A percentile compares a stretch with the other conserved stretches of the same genome.
These are phyloP conservation scores for Pyrgus malvae DNA, from an alignment of 2,888 invertebrate species.

Conservation along the genomic window DNA sequence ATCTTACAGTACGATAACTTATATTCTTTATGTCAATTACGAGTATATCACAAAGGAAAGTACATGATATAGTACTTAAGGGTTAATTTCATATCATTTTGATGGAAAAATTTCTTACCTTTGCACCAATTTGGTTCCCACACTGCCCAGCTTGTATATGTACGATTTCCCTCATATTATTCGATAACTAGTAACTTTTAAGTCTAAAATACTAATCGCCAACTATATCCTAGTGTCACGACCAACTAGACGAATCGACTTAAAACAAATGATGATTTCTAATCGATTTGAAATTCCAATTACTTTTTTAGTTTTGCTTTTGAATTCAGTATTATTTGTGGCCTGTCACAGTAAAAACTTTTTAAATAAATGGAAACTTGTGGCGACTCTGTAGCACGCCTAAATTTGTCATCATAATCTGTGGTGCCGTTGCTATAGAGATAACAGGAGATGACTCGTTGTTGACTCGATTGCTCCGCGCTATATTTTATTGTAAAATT, in stretches of 20 bases:
- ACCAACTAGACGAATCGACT: conserved; percentile 57
- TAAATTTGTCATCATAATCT: too few species aligned
- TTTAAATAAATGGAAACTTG: too few species aligned
- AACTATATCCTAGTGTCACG: conserved; percentile 42
- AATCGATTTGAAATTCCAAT: conserved; percentile 1
- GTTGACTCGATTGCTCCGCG: too few species aligned
- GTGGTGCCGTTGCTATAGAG: too few species aligned
- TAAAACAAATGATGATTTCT: conserved; percentile 56
- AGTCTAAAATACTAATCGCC: conserved; percentile 34
- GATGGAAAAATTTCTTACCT: conserved; percentile 56
- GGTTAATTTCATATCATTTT: too few species aligned
- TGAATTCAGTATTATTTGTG: background rate
- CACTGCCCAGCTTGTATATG: conserved; percentile 91
- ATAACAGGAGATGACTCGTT: too few species aligned
- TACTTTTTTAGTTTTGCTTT: background rate
- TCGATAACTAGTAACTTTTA: conserved; percentile 39
- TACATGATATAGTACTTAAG: too few species aligned
- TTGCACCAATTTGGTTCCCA: conserved; percentile 81
- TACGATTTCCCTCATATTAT: conserved; percentile 89
- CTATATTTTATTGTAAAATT: too few species aligned
- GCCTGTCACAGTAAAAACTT: background rate
- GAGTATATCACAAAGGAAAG: too few species aligned
- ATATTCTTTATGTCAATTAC: too few species aligned
- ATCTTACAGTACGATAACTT: too few species aligned
- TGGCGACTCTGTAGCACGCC: too few species aligned